phyloP scores from a whole-genome alignment of 2,113 vertebrate genomes.

The Psittacula cyanocephala region DNA sequence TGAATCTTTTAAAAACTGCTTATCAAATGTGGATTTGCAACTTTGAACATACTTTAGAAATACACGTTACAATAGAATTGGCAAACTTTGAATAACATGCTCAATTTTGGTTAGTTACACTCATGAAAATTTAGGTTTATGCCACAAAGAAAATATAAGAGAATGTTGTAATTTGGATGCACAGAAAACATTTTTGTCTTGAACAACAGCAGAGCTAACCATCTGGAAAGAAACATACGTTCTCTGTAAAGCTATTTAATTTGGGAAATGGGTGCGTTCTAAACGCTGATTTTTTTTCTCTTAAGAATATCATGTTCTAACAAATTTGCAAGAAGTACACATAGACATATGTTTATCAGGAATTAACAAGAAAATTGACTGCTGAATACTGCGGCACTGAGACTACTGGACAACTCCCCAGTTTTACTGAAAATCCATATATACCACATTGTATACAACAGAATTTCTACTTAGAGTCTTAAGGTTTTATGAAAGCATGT shows the following conservation, averaged over 20 bases:
- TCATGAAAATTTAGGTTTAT: background rate
- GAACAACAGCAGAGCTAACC: background rate
- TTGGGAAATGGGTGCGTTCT: background rate
- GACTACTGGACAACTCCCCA: background rate
- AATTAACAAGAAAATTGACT: background rate
- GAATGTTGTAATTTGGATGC: background rate
- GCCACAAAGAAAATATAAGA: background rate
- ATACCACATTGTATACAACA: background rate
- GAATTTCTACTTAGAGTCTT: background rate
- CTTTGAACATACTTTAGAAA: background rate
- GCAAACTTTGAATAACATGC: background rate
- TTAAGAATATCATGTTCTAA: background rate
- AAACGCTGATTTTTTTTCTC: background rate
- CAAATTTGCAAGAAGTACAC: background rate
- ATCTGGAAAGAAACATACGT: background rate
- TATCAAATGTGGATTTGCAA: background rate
- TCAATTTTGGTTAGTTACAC: background rate
- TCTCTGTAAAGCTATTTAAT: background rate
- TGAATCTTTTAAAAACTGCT: background rate
- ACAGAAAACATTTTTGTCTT: background rate
- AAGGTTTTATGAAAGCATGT: background rate
- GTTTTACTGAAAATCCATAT: background rate
- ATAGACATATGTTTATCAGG: background rate
- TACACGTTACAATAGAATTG: background rate
- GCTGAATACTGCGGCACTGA: background rate